phyloP scores from a whole-genome alignment of 2,797 vertebrate genomes.

The Phyllotis vaccarum region DNA sequence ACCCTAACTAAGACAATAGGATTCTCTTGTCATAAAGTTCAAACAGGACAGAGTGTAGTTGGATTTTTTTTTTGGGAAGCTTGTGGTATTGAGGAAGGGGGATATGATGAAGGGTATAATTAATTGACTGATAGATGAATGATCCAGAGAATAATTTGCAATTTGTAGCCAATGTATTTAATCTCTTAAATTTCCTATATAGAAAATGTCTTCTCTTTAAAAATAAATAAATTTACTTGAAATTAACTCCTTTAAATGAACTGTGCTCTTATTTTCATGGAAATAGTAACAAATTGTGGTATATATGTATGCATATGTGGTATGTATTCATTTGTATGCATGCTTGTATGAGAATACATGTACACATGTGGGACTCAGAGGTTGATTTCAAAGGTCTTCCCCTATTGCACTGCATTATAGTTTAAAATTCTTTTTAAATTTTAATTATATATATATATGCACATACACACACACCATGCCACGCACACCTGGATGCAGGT shows the following conservation, averaged over 20 bases:
- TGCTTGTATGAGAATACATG: background rate
- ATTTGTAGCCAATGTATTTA: conserved; percentile 59
- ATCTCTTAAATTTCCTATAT: conserved; percentile 51
- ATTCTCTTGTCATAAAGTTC: conserved; percentile 20
- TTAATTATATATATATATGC: background rate
- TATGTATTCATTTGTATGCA: background rate
- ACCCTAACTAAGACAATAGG: background rate
- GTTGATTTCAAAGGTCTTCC: background rate
- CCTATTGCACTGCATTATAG: background rate
- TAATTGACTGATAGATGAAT: conserved; percentile 70
- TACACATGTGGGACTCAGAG: background rate
- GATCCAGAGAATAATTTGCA: conserved; percentile 62
- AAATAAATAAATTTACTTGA: conserved; percentile 62
- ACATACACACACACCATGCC: no score
- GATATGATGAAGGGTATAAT: conserved; percentile 30
- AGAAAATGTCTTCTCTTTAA: conserved; percentile 70
- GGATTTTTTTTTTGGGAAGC: background rate
- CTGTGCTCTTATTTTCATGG: conserved; percentile 17
- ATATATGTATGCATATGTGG: background rate
- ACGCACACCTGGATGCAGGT: background rate
- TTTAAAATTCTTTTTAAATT: background rate
- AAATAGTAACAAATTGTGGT: background rate
- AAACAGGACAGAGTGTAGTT: conserved; percentile 11
- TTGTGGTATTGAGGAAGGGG: background rate
- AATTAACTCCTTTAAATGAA: conserved; percentile 32